A percentile compares a stretch with the other conserved stretches of the same genome.
Conservation (phyloP, 2,888 invertebrate genomes). For the Colostygia pectinataria region DNA sequence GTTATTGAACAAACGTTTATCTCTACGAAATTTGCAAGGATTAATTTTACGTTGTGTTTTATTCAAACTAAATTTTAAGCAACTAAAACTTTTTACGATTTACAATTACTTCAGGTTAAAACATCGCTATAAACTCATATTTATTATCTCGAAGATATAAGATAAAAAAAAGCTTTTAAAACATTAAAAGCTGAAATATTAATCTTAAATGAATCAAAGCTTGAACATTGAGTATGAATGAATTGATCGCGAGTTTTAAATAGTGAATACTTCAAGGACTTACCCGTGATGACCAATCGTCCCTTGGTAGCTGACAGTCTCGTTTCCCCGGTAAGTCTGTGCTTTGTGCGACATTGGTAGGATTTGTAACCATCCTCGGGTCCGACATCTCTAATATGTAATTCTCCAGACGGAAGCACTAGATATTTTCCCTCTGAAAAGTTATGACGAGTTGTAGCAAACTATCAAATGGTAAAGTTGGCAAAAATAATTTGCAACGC, state of each 20-base stretch:
- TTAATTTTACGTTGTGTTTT: too few species aligned
- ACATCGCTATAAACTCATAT: conserved; percentile 46
- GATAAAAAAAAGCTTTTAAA: neutral
- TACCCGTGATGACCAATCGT: conserved; percentile 97
- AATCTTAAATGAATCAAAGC: conserved; percentile 18
- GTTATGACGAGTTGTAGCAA: conserved; percentile 28
- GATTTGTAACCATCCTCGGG: conserved; percentile 97
- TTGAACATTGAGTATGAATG: conserved; percentile 26
- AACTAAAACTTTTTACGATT: too few species aligned
- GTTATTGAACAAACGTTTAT: too few species aligned
- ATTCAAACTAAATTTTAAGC: neutral
- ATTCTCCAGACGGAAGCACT: conserved; percentile 96
- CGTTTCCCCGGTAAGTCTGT: conserved; percentile 95
- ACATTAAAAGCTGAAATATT: conserved; percentile 10
- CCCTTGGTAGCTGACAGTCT: conserved; percentile 96
- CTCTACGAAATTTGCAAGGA: neutral
- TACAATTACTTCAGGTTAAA: conserved; percentile 28
- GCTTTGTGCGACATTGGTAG: conserved; percentile 96
- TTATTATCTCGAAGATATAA: neutral
- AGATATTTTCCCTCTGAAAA: conserved; percentile 95
- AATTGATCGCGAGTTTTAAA: conserved; percentile 38
- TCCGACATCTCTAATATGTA: conserved; percentile 97
- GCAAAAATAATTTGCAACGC: conserved; percentile 39
- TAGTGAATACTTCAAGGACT: conserved; percentile 61
- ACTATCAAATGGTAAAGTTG: conserved; percentile 6